Evolutionary conservation across 2,888 invertebrate genomes (phyloP).

Genomic region (Heliconius cydno): DNA sequence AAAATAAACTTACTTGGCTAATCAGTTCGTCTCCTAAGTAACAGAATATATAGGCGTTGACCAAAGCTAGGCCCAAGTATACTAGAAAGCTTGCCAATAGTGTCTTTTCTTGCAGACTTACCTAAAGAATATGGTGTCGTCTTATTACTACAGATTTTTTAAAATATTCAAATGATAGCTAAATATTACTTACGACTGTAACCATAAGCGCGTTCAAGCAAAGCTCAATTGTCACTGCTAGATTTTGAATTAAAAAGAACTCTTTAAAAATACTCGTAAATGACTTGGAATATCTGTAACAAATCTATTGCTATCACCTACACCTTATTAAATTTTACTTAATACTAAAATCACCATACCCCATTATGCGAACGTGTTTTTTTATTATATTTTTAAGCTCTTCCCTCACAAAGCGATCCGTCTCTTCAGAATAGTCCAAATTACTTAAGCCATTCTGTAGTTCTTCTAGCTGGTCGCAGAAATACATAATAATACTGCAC

Average conservation of each 20-base stretch:
- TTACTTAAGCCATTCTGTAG: slow-evolving; percentile 58
- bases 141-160: background rate
- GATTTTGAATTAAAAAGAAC: slow-evolving; percentile 71
- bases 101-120: slow-evolving; percentile 59
- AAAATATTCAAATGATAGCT: background rate
- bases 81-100: slow-evolving; percentile 62
- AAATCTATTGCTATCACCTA: background rate
- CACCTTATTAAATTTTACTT: background rate
- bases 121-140: slow-evolving; percentile 56
- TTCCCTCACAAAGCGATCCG: slow-evolving; percentile 52
- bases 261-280: slow-evolving; percentile 64
- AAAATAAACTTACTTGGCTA: slow-evolving; percentile 59
- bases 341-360: slow-evolving; percentile 56
- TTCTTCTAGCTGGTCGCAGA: slow-evolving; percentile 69
- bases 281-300: slow-evolving; percentile 64
- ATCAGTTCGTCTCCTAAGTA: slow-evolving; percentile 70
- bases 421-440: slow-evolving; percentile 55
- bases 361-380: slow-evolving; percentile 70
- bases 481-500: slow-evolving; percentile 68
- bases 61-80: slow-evolving; percentile 61
- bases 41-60: slow-evolving; percentile 72
- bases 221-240: slow-evolving; percentile 68
- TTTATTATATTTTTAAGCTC: slow-evolving; percentile 62
- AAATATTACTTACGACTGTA: slow-evolving; percentile 59
- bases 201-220: slow-evolving; percentile 72